These are phyloP conservation scores for Struthio camelus DNA, from an alignment of 2,113 vertebrate genomes.

Conservation along the genomic window DNA sequence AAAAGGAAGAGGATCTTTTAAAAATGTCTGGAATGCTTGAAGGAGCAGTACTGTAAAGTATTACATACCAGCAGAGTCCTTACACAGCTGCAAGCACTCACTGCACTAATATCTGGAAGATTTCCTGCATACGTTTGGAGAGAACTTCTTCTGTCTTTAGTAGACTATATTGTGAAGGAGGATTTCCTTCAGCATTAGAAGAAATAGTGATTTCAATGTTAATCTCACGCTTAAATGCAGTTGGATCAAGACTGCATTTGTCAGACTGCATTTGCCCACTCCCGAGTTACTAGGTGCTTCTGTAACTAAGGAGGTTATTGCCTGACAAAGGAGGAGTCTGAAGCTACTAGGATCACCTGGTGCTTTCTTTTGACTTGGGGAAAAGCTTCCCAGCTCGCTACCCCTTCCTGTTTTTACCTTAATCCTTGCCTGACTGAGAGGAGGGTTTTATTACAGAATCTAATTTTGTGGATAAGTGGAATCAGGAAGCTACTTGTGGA, in stretches of 20 bases:
- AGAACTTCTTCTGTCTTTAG: background rate
- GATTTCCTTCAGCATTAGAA: background rate
- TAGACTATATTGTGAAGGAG: background rate
- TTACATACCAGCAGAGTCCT: background rate
- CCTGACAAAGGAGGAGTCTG: background rate
- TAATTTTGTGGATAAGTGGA: background rate
- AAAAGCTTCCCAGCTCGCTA: background rate
- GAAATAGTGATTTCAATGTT: background rate
- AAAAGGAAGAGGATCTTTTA: background rate
- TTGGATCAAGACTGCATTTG: background rate
- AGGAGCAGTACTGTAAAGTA: background rate
- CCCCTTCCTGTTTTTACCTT: rapidly evolving
- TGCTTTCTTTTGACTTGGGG: background rate
- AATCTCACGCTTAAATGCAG: background rate
- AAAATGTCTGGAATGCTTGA: background rate
- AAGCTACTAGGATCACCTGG: background rate
- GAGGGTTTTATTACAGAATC: background rate
- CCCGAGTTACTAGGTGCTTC: background rate
- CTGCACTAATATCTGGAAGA: background rate
- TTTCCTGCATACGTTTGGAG: background rate
- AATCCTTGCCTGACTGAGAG: background rate
- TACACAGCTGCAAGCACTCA: background rate
- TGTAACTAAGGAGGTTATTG: background rate
- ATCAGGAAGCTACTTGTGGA: background rate
- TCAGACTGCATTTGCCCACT: background rate